Percentiles rank a stretch among this genome's conserved stretches.
phyloP scores from a whole-genome alignment of 2,797 vertebrate species.

The Fundulus diaphanus region DNA sequence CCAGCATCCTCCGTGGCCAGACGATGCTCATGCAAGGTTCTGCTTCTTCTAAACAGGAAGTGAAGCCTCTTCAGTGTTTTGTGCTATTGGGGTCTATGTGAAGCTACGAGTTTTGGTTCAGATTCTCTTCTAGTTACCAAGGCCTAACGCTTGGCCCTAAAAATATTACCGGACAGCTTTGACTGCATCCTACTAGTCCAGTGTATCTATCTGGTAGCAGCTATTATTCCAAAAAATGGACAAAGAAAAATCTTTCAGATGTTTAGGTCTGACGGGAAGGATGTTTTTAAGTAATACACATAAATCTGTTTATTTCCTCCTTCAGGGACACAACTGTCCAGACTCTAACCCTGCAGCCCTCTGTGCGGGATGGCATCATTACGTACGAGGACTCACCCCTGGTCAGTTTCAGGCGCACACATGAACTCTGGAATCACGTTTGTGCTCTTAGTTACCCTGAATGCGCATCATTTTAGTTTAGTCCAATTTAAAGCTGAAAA shows the following conservation, averaged over 20 bases:
- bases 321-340: constrained; percentile 96
- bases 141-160: background rate
- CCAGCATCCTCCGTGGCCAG: background rate
- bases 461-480: background rate
- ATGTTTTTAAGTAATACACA: background rate
- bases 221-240: background rate
- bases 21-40: too few species aligned
- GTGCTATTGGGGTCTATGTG: background rate
- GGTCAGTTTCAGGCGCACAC: constrained; percentile 81
- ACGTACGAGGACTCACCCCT: constrained; percentile 96
- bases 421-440: background rate
- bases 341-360: constrained; percentile 94
- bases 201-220: background rate
- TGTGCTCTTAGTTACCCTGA: background rate
- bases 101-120: background rate
- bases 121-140: background rate
- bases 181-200: background rate
- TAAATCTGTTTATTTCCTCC: constrained; percentile 4
- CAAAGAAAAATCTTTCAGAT: background rate
- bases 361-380: constrained; percentile 93
- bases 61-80: background rate
- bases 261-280: too few species aligned
- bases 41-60: background rate
- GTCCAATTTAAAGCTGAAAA: too few species aligned
- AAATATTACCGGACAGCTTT: background rate